A percentile compares a stretch with the other conserved stretches of the same genome.
Conservation (phyloP, 2,113 vertebrate species). For the Sinocyclocheilus anophthalmus region DNA sequence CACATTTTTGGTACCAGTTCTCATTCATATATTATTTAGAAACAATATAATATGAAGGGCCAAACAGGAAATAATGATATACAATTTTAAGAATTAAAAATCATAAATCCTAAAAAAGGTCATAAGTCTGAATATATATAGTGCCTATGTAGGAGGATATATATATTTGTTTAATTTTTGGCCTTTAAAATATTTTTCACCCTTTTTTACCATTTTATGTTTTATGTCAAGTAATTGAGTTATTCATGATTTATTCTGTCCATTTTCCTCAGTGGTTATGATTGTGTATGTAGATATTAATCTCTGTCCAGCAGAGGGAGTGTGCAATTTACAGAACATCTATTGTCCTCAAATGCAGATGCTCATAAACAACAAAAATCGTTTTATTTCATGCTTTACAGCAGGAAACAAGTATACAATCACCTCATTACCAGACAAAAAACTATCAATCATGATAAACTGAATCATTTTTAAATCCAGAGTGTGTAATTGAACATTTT, state of each 20-base stretch:
- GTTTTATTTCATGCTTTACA: constrained; percentile 13
- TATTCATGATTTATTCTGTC: neutral
- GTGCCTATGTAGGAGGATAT: too few species aligned
- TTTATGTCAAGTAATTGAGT: neutral
- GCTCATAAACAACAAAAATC: neutral
- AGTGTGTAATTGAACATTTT: constrained; percentile 8
- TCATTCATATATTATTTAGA: too few species aligned
- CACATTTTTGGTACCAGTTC: too few species aligned
- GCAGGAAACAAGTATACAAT: constrained; percentile 8
- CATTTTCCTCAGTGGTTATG: neutral
- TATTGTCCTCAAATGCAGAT: constrained; percentile 28
- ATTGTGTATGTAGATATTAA: constrained; percentile 12
- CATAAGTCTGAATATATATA: too few species aligned
- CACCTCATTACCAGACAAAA: neutral
- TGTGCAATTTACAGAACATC: constrained; percentile 64
- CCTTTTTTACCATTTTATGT: neutral
- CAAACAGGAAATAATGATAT: too few species aligned
- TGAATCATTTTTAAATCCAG: constrained; percentile 1
- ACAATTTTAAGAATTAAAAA: too few species aligned
- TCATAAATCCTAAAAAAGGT: too few species aligned
- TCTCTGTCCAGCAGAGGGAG: constrained; percentile 76
- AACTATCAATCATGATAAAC: neutral
- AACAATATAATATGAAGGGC: too few species aligned
- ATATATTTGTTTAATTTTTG: too few species aligned
- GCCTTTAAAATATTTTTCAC: neutral